These are phyloP conservation scores for Falco cherrug DNA, from an alignment of 2,797 vertebrate genomes.

Conservation along the genomic window DNA sequence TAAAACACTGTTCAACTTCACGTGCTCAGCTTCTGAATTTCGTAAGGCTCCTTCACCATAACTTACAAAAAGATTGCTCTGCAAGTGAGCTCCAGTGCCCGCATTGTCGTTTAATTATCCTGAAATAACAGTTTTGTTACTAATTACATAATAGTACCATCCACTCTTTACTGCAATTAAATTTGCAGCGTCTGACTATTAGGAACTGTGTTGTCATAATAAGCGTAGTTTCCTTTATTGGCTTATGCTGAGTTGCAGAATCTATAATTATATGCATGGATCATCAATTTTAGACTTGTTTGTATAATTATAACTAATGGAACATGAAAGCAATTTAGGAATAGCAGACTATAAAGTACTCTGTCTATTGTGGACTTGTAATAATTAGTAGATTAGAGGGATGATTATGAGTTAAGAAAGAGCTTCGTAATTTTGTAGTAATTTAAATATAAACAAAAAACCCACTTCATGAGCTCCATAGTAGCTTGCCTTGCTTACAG, in stretches of 20 bases:
- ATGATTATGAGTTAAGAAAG: constrained; percentile 37
- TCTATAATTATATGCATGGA: constrained; percentile 56
- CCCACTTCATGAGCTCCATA: neutral
- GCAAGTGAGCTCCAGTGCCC: neutral
- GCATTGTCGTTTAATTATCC: constrained; percentile 24
- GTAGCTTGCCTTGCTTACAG: neutral
- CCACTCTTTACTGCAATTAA: constrained; percentile 63
- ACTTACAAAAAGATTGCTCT: neutral
- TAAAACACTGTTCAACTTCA: neutral
- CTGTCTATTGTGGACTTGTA: constrained; percentile 29
- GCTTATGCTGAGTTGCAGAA: constrained; percentile 53
- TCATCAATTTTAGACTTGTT: constrained; percentile 69
- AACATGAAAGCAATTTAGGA: constrained; percentile 63
- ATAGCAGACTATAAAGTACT: constrained; percentile 42
- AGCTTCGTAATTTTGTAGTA: neutral
- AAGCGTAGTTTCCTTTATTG: constrained; percentile 59
- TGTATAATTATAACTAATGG: constrained; percentile 74
- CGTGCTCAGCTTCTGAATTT: neutral
- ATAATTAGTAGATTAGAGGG: constrained; percentile 60
- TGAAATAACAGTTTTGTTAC: constrained; percentile 43
- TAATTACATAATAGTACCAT: constrained; percentile 40
- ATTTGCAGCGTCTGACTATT: constrained; percentile 53
- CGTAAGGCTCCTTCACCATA: neutral
- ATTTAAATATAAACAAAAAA: constrained; percentile 14
- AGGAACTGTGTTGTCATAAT: constrained; percentile 59